Percentiles rank a stretch among this genome's conserved stretches.
Conservation (phyloP, 2,113 vertebrate genomes). For the Otolemur garnettii region DNA sequence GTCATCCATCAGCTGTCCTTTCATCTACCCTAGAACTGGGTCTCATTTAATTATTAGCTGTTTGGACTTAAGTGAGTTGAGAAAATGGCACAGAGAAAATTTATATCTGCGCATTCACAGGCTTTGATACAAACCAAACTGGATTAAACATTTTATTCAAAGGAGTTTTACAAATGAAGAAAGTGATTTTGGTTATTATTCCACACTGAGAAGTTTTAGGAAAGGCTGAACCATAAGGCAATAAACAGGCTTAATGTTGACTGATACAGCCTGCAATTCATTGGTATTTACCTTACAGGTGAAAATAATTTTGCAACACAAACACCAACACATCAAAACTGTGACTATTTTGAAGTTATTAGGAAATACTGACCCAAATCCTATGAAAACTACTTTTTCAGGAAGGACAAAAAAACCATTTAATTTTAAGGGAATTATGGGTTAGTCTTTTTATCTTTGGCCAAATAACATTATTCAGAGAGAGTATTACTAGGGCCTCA, state of each 20-base stretch:
- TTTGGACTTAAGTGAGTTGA: conserved; percentile 15
- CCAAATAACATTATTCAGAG: conserved; percentile 21
- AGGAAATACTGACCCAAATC: conserved; percentile 12
- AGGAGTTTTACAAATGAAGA: conserved; percentile 42
- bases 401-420: not conserved
- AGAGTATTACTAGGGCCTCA: not conserved
- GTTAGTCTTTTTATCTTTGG: conserved; percentile 19
- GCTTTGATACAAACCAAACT: conserved; percentile 43
- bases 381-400: not conserved
- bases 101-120: conserved; percentile 27
- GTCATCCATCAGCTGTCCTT: conserved; percentile 13
- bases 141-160: conserved; percentile 43
- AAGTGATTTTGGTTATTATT: not conserved
- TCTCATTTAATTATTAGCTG: conserved; percentile 51
- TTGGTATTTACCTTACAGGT: not conserved
- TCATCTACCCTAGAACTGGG: not conserved
- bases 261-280: not conserved
- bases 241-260: not conserved
- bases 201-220: not conserved
- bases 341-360: conserved; percentile 26
- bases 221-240: not conserved
- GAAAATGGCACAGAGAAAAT: conserved; percentile 63
- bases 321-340: not conserved
- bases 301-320: not conserved
- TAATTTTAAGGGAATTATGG: conserved; percentile 61